Percentiles rank a stretch among this genome's conserved stretches.
Evolutionary conservation across 2,797 vertebrate species (phyloP).

Genomic region (Nasua narica): DNA sequence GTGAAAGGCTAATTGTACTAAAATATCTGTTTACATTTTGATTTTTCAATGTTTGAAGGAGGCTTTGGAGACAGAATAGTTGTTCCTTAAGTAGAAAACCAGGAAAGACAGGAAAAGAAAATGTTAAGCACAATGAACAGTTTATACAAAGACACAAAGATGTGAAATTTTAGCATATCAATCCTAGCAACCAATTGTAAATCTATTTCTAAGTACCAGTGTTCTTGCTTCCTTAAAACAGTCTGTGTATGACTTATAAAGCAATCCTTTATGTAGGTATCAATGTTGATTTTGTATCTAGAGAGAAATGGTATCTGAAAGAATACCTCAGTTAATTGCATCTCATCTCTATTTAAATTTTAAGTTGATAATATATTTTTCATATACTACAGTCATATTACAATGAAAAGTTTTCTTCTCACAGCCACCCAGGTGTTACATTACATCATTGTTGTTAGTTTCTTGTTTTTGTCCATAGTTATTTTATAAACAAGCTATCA

Average conservation of each 20-base stretch:
- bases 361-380: not conserved
- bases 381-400: not conserved
- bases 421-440: not conserved
- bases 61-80: not conserved
- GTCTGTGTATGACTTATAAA: not conserved
- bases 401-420: not conserved
- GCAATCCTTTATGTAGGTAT: not conserved
- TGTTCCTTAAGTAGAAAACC: not conserved
- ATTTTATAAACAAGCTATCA: not conserved
- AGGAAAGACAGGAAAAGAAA: not conserved
- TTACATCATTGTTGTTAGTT: not conserved
- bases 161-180: not conserved
- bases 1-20: not conserved
- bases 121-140: not conserved
- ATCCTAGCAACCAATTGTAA: not conserved
- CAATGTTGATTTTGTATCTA: not conserved
- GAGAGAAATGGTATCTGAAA: not conserved
- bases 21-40: not conserved
- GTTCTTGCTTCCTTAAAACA: not conserved
- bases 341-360: not conserved
- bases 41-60: not conserved
- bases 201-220: not conserved
- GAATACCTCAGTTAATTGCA: not conserved
- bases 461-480: not conserved
- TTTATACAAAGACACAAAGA: not conserved